These are phyloP conservation scores for Chroicocephalus ridibundus DNA, from an alignment of 2,113 vertebrate genomes.

Conservation along the genomic window DNA sequence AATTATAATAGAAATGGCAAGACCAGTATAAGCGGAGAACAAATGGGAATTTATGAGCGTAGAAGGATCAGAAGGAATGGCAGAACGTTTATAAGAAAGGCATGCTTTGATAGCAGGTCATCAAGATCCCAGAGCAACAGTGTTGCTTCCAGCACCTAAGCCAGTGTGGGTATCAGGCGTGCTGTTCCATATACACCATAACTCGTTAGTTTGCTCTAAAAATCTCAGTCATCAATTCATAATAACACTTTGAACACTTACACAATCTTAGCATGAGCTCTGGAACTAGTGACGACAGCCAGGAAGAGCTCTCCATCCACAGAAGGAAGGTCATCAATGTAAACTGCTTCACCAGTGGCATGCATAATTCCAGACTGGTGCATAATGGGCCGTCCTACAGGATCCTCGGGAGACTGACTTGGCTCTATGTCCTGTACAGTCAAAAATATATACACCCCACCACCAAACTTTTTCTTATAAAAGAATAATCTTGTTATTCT, in stretches of 20 bases:
- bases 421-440: slow-evolving; percentile 69
- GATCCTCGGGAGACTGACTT: slow-evolving; percentile 77
- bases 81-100: background rate
- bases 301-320: slow-evolving; percentile 85
- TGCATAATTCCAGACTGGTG: slow-evolving; percentile 87
- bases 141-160: background rate
- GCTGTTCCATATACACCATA: background rate
- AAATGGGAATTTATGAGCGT: background rate
- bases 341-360: slow-evolving; percentile 87
- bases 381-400: slow-evolving; percentile 85
- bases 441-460: background rate
- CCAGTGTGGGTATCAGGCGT: background rate
- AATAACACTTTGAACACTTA: slow-evolving; percentile 56
- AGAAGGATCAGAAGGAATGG: background rate
- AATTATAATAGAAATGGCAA: background rate
- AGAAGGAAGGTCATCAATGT: slow-evolving; percentile 85
- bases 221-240: background rate
- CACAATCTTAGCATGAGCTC: slow-evolving; percentile 84
- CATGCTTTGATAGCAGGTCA: background rate
- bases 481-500: background rate
- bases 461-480: background rate
- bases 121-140: background rate
- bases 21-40: background rate
- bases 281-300: slow-evolving; percentile 84
- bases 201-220: background rate